Percentiles rank a stretch among this genome's conserved stretches.
Evolutionary conservation across 2,113 vertebrate genomes (phyloP).

Genomic region (Oxyruncus cristatus): DNA sequence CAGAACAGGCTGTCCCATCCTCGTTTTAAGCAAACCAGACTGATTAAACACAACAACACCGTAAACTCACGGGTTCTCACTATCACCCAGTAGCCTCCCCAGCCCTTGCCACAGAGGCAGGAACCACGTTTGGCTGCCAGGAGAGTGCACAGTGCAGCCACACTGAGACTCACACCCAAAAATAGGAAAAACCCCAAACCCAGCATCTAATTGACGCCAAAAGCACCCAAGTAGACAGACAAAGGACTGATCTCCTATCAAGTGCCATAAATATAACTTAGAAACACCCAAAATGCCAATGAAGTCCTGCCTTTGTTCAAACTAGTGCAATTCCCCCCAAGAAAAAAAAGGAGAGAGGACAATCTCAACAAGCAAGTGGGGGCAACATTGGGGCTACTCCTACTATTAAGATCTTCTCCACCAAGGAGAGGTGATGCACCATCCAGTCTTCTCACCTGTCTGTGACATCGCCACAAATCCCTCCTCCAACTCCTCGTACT

Average conservation of each 20-base stretch:
- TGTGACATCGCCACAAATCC: not conserved
- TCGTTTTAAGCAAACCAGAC: rapidly evolving
- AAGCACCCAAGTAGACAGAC: rapidly evolving
- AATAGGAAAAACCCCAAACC: rapidly evolving
- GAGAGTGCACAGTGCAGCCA: rapidly evolving
- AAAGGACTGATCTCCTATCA: not conserved
- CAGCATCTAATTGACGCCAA: not conserved
- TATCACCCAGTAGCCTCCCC: rapidly evolving
- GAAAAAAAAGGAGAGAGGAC: not conserved
- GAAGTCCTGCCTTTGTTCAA: not conserved
- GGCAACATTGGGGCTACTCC: rapidly evolving
- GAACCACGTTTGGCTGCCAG: rapidly evolving
- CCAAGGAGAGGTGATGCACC: rapidly evolving
- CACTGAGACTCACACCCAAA: rapidly evolving
- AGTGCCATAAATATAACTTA: rapidly evolving
- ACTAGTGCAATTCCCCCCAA: not conserved
- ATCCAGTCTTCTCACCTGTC: not conserved
- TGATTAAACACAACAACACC: rapidly evolving
- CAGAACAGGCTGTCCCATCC: rapidly evolving
- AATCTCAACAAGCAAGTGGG: not conserved
- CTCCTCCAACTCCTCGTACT: not conserved
- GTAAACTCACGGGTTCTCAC: rapidly evolving
- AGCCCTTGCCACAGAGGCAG: rapidly evolving
- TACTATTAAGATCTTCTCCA: not conserved
- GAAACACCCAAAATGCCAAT: rapidly evolving